These are phyloP conservation scores for Anoplolepis gracilipes DNA, from an alignment of 1,140 invertebrate species.

Conservation along the genomic window DNA sequence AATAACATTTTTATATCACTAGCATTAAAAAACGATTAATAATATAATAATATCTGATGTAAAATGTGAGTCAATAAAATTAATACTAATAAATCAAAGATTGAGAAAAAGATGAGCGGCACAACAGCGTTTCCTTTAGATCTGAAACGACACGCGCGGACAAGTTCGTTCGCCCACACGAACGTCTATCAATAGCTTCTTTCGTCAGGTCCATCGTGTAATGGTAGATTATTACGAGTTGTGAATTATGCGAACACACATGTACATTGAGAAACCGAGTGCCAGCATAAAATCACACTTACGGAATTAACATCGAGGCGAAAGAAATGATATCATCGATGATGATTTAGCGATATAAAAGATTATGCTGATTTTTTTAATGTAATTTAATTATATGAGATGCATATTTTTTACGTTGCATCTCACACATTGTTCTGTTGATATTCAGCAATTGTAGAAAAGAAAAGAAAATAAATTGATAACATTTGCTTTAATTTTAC, in stretches of 20 bases:
- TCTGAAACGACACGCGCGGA: constrained; percentile 54
- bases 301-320: constrained; percentile 3
- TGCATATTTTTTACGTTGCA: neutral
- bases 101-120: constrained; percentile 1
- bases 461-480: neutral
- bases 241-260: constrained; percentile 54
- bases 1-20: neutral
- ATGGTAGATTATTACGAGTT: constrained; percentile 76
- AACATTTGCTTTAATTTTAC: neutral
- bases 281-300: constrained; percentile 28
- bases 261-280: constrained; percentile 3
- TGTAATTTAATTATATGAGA: constrained; percentile 7
- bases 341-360: constrained; percentile 14
- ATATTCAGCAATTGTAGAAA: neutral
- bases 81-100: constrained; percentile 28
- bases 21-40: neutral
- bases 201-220: constrained; percentile 79
- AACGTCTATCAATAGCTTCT: constrained; percentile 80
- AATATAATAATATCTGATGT: constrained; percentile 1
- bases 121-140: neutral
- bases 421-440: neutral
- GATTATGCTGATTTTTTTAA: constrained; percentile 11
- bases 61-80: neutral
- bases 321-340: constrained; percentile 44
- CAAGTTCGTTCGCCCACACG: constrained; percentile 66